Percentiles rank a stretch among this genome's conserved stretches.
phyloP scores from a whole-genome alignment of 1,140 invertebrate genomes.

The Zeugodacus cucurbitae region DNA sequence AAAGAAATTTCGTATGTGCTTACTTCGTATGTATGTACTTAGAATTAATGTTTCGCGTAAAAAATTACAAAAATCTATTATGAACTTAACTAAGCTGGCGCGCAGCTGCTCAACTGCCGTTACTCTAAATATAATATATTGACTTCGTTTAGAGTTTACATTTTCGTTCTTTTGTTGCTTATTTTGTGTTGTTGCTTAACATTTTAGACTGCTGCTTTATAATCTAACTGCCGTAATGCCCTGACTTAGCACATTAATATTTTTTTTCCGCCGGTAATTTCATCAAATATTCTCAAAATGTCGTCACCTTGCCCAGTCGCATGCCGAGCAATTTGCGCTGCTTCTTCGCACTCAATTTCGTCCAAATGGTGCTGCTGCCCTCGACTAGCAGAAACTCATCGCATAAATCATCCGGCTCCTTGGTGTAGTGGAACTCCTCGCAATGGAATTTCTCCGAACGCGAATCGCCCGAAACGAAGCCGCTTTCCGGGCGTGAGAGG shows the following conservation, averaged over 20 bases:
- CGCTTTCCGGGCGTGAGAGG: slow-evolving; percentile 76
- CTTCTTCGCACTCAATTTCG: slow-evolving; percentile 75
- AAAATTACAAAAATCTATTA: background rate
- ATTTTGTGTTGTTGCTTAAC: background rate
- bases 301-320: slow-evolving; percentile 74
- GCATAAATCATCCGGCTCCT: slow-evolving; percentile 66
- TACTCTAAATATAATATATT: background rate
- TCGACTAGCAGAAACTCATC: slow-evolving; percentile 69
- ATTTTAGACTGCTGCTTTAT: background rate
- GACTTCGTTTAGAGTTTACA: background rate
- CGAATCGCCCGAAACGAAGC: slow-evolving; percentile 74
- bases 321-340: slow-evolving; percentile 73
- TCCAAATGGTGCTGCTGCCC: slow-evolving; percentile 71
- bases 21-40: background rate
- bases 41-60: background rate
- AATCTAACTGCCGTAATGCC: background rate
- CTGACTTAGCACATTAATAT: background rate
- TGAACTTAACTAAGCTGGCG: background rate
- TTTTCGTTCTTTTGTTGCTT: background rate
- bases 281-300: slow-evolving; percentile 65
- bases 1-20: background rate
- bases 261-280: background rate
- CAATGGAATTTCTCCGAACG: slow-evolving; percentile 65
- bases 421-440: slow-evolving; percentile 58
- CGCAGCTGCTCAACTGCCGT: background rate